Base-by-base conservation (phyloP, 2,888 invertebrate genomes). In the Meghimatium bilineatum region DNA sequence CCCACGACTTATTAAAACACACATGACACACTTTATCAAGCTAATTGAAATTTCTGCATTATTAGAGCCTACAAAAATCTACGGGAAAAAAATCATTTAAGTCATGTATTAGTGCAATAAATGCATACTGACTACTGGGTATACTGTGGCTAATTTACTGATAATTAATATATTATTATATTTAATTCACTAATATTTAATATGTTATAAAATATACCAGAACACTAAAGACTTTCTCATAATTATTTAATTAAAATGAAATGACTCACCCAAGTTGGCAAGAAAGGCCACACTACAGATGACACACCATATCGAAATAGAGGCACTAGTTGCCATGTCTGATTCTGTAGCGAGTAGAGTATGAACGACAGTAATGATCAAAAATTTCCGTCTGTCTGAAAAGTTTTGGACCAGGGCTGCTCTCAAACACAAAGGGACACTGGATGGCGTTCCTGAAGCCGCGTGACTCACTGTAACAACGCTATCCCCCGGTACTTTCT, bases 321-420 rank as follows among this genome's bases (percentile, higher is more conserved):
- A 49, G 29, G 52, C 34, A 74, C 74, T 52, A 74, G 52, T 52
- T 74, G 74, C 74, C 74, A 74, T 74, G 29, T 14, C 52, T 74
- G 52, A 20, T 14, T 56, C 6, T 44, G 6, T 44, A 5, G 44
- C 56, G 17, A 56, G 23, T 17, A 14, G 20, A 3, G 17, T n/a
- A n/a, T n/a, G n/a, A n/a, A n/a, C n/a, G 56, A 20, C 8, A 23
- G 56, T 20, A 56, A 63, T 63, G n/a, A 63, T 2, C 26, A 63
- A n/a, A 63, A 63, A 23, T 63, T 23, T 3, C n/a, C 5, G 26
- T 3, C 3, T 1, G 26, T n/a, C 12, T 12, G 1, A n/a, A 63
- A n/a, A 63, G 60, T n/a, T 63, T 20, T 23, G 32, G 29, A 52
- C 52, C 32, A n/a, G n/a, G n/a, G 74, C 74, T 74, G 32, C 20